Evolutionary conservation across 2,797 vertebrate genomes (phyloP).

Genomic region (Pempheris klunzingeri): DNA sequence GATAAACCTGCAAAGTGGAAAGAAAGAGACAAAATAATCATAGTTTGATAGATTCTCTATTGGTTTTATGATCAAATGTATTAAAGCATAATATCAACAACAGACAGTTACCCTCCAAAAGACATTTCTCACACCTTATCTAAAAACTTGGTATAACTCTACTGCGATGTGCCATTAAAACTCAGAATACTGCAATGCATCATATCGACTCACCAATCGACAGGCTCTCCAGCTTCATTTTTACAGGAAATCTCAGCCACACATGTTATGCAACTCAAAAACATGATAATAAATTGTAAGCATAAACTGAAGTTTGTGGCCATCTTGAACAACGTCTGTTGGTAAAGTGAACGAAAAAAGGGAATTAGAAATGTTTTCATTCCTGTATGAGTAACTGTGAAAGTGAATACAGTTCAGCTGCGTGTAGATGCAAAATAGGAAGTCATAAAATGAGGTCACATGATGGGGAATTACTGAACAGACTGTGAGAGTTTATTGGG

Average conservation of each 20-base stretch:
- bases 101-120: neutral
- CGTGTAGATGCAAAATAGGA: constrained; percentile 72
- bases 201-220: constrained; percentile 90
- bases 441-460: constrained; percentile 69
- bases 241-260: constrained; percentile 87
- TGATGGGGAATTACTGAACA: constrained; percentile 45
- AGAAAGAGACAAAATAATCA: neutral
- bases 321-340: constrained; percentile 36
- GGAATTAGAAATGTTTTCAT: constrained; percentile 30
- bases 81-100: neutral
- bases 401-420: constrained; percentile 60
- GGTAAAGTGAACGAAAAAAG: constrained; percentile 31
- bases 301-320: neutral
- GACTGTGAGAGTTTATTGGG: neutral
- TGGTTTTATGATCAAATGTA: neutral
- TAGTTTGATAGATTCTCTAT: neutral
- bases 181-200: neutral
- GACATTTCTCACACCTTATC: neutral
- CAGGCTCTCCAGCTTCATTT: constrained; percentile 88
- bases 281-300: constrained; percentile 21
- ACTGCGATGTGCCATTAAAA: neutral
- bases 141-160: neutral
- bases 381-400: constrained; percentile 34
- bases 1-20: constrained; percentile 87
- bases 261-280: constrained; percentile 47